Conservation (phyloP, 2,113 vertebrate genomes). For the Ammospiza caudacuta region DNA sequence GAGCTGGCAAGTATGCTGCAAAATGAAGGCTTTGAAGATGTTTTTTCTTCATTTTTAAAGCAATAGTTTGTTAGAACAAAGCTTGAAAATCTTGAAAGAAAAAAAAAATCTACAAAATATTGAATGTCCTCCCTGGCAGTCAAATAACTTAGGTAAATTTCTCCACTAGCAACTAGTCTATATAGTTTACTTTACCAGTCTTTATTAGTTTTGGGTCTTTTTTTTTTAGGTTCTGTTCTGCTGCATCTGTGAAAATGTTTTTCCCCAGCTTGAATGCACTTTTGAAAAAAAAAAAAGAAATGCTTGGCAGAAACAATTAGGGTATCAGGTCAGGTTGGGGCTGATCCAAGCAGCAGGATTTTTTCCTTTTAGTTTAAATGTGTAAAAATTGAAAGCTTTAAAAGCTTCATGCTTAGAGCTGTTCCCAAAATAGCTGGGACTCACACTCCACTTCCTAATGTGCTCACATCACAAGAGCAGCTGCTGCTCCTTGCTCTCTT, state of each 20-base stretch:
- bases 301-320: background rate
- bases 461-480: slow-evolving; percentile 30
- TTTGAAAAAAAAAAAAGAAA: background rate
- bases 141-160: background rate
- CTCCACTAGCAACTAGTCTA: background rate
- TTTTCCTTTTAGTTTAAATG: background rate
- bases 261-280: background rate
- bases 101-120: background rate
- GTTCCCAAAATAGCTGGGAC: slow-evolving; percentile 9
- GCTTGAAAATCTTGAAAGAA: background rate
- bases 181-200: background rate
- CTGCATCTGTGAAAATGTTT: slow-evolving; percentile 20
- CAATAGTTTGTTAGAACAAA: slow-evolving; percentile 20
- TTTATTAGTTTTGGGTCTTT: background rate
- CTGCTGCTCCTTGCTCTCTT: background rate
- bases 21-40: slow-evolving; percentile 59
- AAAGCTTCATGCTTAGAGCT: slow-evolving; percentile 3
- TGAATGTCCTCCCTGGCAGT: background rate
- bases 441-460: background rate
- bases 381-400: slow-evolving; percentile 20
- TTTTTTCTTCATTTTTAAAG: slow-evolving; percentile 62
- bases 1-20: slow-evolving; percentile 58
- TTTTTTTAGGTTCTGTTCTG: background rate
- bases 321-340: slow-evolving; percentile 18
- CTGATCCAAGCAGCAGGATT: slow-evolving; percentile 1